Evolutionary conservation across 2,888 invertebrate species (phyloP).

Genomic region (Argyresthia goedartella): DNA sequence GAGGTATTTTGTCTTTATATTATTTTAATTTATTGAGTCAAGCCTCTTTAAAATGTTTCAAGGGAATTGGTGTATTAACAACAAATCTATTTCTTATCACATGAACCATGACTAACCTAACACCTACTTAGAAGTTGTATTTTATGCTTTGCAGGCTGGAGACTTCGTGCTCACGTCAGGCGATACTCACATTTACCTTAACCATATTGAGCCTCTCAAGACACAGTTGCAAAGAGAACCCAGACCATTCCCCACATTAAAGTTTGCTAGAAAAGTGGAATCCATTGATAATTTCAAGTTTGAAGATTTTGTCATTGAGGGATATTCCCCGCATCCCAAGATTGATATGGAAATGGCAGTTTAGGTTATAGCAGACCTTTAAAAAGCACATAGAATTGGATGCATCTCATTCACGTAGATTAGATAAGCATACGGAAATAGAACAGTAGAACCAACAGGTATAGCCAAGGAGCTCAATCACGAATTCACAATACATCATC

Average conservation of each 20-base stretch:
- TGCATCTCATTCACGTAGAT: too few species aligned
- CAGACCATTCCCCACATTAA: constrained; percentile 84
- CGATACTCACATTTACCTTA: constrained; percentile 94
- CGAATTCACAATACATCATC: too few species aligned
- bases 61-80: too few species aligned
- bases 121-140: not conserved
- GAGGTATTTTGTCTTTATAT: constrained; percentile 72
- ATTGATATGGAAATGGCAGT: constrained; percentile 96
- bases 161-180: constrained; percentile 96
- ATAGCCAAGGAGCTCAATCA: too few species aligned
- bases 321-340: constrained; percentile 90
- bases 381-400: not conserved
- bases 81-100: too few species aligned
- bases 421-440: too few species aligned
- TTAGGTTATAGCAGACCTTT: constrained; percentile 32
- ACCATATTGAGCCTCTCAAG: constrained; percentile 87
- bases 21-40: not conserved
- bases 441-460: too few species aligned
- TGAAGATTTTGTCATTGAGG: constrained; percentile 88
- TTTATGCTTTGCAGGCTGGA: constrained; percentile 74
- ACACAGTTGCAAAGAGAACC: constrained; percentile 86
- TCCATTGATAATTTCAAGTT: constrained; percentile 89
- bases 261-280: constrained; percentile 78
- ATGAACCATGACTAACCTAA: not conserved
- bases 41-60: constrained; percentile 3